Percentiles rank a stretch among this genome's conserved stretches.
Evolutionary conservation across 2,113 vertebrate genomes (phyloP).

Genomic region (Cavia aperea): DNA sequence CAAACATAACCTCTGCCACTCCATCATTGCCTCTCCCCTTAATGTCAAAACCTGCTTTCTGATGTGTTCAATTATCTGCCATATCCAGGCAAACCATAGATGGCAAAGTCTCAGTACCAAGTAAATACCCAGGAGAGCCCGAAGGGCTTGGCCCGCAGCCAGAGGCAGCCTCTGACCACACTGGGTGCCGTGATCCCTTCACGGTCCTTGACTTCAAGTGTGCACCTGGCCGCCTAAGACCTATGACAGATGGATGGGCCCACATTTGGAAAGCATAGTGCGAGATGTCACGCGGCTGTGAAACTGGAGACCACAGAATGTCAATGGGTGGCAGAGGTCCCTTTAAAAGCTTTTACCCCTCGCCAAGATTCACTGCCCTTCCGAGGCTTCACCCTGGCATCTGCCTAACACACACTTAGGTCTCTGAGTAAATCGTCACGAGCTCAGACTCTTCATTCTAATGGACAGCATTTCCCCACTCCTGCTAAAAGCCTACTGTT

Average conservation of each 20-base stretch:
- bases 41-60: not conserved
- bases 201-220: not conserved
- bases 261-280: not conserved
- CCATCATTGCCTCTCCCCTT: not conserved
- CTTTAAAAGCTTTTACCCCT: slow-evolving; percentile 13
- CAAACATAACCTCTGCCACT: not conserved
- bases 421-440: not conserved
- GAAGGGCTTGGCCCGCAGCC: not conserved
- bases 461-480: not conserved
- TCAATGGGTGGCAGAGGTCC: not conserved
- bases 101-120: not conserved
- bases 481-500: not conserved
- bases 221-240: slow-evolving; percentile 3
- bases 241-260: not conserved
- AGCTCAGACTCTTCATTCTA: not conserved
- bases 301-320: slow-evolving; percentile 10
- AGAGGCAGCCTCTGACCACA: not conserved
- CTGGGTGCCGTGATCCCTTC: not conserved
- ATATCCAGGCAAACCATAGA: not conserved
- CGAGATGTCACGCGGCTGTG: slow-evolving; percentile 31
- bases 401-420: not conserved
- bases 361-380: not conserved
- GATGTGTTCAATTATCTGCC: not conserved
- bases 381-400: fast-evolving
- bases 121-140: not conserved